A percentile compares a stretch with the other conserved stretches of the same genome.
Conservation (phyloP, 2,888 invertebrate genomes). For the Parnassius apollo region DNA sequence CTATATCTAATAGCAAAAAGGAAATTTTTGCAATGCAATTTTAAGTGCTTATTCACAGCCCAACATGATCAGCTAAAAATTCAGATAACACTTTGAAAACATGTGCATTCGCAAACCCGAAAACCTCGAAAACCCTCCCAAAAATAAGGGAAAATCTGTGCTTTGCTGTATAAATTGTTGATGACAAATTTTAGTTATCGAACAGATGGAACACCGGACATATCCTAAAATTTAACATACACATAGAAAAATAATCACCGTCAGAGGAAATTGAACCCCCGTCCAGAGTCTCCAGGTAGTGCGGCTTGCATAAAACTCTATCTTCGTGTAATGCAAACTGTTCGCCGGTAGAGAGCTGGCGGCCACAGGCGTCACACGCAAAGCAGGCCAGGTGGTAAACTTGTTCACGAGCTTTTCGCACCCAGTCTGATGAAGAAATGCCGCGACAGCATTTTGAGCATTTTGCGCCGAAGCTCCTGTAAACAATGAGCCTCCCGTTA, state of each 20-base stretch:
- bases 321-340: constrained; percentile 98
- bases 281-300: constrained; percentile 96
- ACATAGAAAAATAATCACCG: constrained; percentile 77
- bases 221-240: neutral
- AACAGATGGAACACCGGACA: too few species aligned
- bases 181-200: too few species aligned
- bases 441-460: constrained; percentile 97
- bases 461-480: constrained; percentile 96
- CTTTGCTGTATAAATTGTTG: too few species aligned
- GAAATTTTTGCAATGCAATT: too few species aligned
- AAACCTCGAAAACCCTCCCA: too few species aligned
- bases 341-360: constrained; percentile 96
- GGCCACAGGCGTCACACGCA: constrained; percentile 97
- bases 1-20: too few species aligned
- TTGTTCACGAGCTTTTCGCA: constrained; percentile 94
- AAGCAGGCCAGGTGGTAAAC: constrained; percentile 99
- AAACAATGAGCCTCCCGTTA: constrained; percentile 29
- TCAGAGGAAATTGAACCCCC: constrained; percentile 95
- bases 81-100: too few species aligned
- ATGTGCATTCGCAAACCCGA: too few species aligned
- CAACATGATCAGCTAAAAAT: too few species aligned
- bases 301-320: constrained; percentile 97
- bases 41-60: too few species aligned
- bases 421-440: constrained; percentile 98
- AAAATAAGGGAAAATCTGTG: too few species aligned